Evolutionary conservation across 2,888 invertebrate species (phyloP), one percentile per base, ranked within the genome.

Genomic region (Chloroclystis v-ata): DNA sequence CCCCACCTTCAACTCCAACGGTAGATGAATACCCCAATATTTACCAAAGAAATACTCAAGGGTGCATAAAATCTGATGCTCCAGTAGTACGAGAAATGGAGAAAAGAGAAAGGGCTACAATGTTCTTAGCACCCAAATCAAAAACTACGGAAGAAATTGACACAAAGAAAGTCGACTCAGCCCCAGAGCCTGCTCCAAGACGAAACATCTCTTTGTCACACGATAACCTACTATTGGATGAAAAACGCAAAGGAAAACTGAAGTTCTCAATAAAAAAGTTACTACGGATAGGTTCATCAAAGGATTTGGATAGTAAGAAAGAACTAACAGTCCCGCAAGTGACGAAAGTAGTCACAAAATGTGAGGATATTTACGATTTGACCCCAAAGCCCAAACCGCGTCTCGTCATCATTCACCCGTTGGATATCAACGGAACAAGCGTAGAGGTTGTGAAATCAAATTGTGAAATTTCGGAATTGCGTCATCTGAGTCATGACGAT

Each of bases 251-350:
- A 69, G 90, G 91, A 7, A 89, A 90, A 62, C 86, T 90, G 1
- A 91, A 94, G 60, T 95, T 95, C 70, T 96, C 95, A 0, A 89
- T 96, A 35, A 94, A 95, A 67, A 95, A 95, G 69, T 91, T 96
- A 56, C 80, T 96, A 20, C 89, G 95, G 47, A 93, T 96, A 86
- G 94, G 94, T 13, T 91, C 90, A 2, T 91, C 90, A 45, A 94
- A 93, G 68, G 94, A 94, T 60, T 83, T 92, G 24, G 90, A 91
- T 47, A 35, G 20, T 16, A 92, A 92, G 52, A 89, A 88, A 47
- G 89, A 85, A 48, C 56, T 85, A 1, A 81, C 75, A 40, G 73
- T 89, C 0, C 71, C 82, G 9, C 65, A 79, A 28, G 71, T 82
- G 3, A 64, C 80, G 9, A 90, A 90, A 52, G 76, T 89, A 32